Evolutionary conservation across 2,113 vertebrate species (phyloP), one percentile per base, ranked within the genome.

Genomic region (Phyllostomus discolor): DNA sequence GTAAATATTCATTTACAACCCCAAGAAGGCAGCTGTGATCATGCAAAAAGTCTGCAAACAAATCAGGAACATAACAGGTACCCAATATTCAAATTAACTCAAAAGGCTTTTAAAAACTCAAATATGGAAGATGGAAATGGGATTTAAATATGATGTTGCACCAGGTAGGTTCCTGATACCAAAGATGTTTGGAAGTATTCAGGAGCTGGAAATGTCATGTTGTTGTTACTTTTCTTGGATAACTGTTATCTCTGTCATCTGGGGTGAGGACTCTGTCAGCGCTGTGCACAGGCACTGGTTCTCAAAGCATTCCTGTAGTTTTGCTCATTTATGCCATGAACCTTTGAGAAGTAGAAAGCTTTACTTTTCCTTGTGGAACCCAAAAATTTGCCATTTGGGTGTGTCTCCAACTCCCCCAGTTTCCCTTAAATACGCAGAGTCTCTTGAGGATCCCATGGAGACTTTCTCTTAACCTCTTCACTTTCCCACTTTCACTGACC

Each of bases 1-100:
- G 91, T 50, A 19, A n/a, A 2, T 33, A 75, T 96, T 52, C 26
- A 43, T n/a, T 41, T 94, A 66, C 41, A 92, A 5, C 10, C 85
- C 64, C 43, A 88, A 76, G 70, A 88, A 92, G 14, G 2, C 20
- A 52, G 2, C 20, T 2, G 5, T 73, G 17, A 7, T 22, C 70
- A 48, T 12, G 41, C 70, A 78, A 81, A 85, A n/a, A 43, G 24
- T 64, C 66, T 48, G 43, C 96, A 90, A 64, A 14, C 52, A 81
- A 84, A 14, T 16, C 28, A 67, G 46, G 93, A 90, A 43, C 50
- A 79, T 8, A 81, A 3, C 94, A 97, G 95, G 96, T 97, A 96
- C 26, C 22, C 46, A 19, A 73, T 48, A 10, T 1, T 75, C 7
- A 46, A 17, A 72, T 26, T 66, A 95, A n/a, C 69, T 73, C 19